Base-by-base conservation (phyloP, 1,140 invertebrate species). In the Phocides pigmalion region DNA sequence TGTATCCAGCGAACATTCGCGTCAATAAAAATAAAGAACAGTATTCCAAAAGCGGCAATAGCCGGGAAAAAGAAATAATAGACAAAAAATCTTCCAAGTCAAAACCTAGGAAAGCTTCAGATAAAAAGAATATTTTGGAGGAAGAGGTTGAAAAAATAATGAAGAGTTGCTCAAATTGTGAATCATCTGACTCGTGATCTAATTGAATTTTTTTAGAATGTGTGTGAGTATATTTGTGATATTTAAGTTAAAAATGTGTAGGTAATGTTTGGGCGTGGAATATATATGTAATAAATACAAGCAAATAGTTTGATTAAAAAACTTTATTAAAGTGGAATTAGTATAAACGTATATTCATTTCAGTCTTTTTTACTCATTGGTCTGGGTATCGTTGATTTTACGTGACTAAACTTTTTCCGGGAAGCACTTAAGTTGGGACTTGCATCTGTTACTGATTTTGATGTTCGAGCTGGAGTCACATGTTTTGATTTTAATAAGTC, bases 341-440 rank as follows among this genome's bases (percentile, higher is more conserved):
- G 5, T 39, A 39, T 39, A 39, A 35, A 35, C 4, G 4, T 14
- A 35, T n/a, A 4, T n/a, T 8, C 11, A 28, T 12, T 28, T 58
- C 17, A 81, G 62, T 90, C 79, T 63, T 87, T 89, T 59, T 79
- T 87, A 4, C 70, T 54, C 19, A 79, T 39, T 28, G 69, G 82
- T 68, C 83, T 77, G 3, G 87, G 82, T 67, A 92, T 90, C 25
- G 90, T 90, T 12, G 90, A 90, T 64, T 92, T 92, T 8, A 90
- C 69, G 54, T 89, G 82, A 61, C 81, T 88, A 37, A 77, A 90
- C 47, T 83, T 86, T 35, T 82, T 87, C 16, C 69, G 82, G 3
- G 75, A 67, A 6, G 69, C 64, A 59, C 78, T 87, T 0, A 88
- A 41, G 53, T 83, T 87, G 1, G 82, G 82, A 39, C 76, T 88